Evolutionary conservation across 2,888 invertebrate genomes (phyloP), one percentile per base, ranked within the genome.

Genomic region (Gymnoscelis rufifasciata): DNA sequence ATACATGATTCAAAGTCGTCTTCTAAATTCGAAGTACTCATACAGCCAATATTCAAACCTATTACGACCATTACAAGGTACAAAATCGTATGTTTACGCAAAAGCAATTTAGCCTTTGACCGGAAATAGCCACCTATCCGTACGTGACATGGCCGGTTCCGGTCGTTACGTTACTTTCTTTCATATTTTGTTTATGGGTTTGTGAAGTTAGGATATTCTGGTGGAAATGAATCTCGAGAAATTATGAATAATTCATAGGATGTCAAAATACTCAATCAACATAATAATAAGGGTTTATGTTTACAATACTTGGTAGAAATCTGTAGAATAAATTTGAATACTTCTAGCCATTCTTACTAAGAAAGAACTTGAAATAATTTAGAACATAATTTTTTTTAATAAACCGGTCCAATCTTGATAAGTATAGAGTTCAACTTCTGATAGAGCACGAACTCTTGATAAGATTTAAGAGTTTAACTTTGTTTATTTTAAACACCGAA

Each of bases 61-160:
- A 19, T 19, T 4, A 2, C 5, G 7, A 7, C 10, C 7, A 8
- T 7, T 14, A 13, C 30, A 48, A 5, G 43, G 36, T 24, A 11
- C 7, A 44, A 37, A 49, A 23, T 41, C 15, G 12, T n/a, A 7
- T 37, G 43, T 31, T 24, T 10, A n/a, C n/a, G 13, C 8, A 23
- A n/a, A 35, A 33, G 33, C 38, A 23, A 43, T 48, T 43, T 41
- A 41, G 35, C 43, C 41, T 48, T 48, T 51, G 37, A 44, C 54
- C 51, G 59, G 60, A 59, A 55, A 52, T 52, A 49, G 42, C 35
- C 14, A 10, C 35, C 33, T 33, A 3, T 14, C 10, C 19, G 11
- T 31, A 31, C 31, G 37, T 40, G 39, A 40, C 41, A 44, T 36
- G 31, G 29, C 2, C 33, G 15, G 46, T 49, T 54, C 51, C 56